Conservation (phyloP, 1,140 invertebrate species). For the Drosophila pseudoobscura region DNA sequence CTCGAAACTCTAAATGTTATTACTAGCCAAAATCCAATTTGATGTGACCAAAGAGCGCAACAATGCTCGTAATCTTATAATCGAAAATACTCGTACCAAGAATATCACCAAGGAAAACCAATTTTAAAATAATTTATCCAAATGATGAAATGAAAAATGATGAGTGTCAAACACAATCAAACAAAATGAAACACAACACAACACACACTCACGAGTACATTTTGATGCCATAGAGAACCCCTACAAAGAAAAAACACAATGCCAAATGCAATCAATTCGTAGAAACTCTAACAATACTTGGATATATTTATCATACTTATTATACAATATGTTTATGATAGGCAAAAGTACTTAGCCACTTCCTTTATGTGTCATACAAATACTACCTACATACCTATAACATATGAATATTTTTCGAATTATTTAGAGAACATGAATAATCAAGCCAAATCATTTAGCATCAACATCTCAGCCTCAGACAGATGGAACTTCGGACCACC, state of each 20-base stretch:
- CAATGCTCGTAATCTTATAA: constrained; percentile 15
- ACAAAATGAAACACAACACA: constrained; percentile 11
- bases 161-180: constrained; percentile 60
- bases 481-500: no score
- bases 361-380: constrained; percentile 9
- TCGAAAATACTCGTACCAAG: constrained; percentile 8
- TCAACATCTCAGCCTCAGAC: no score
- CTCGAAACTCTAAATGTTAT: constrained; percentile 69
- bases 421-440: constrained; percentile 12
- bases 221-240: no score
- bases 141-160: constrained; percentile 28
- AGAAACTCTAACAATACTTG: constrained; percentile 21
- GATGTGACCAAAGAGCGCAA: constrained; percentile 55
- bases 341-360: constrained; percentile 9
- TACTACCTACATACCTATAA: neutral
- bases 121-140: constrained; percentile 52
- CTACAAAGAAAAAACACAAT: constrained; percentile 16
- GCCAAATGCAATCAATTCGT: constrained; percentile 63
- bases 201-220: constrained; percentile 7
- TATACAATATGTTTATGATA: constrained; percentile 26
- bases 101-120: constrained; percentile 12
- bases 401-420: constrained; percentile 33
- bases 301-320: constrained; percentile 11
- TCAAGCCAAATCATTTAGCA: constrained; percentile 7
- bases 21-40: constrained; percentile 48